Conservation (phyloP, 2,797 vertebrate genomes). For the Amblyraja radiata region DNA sequence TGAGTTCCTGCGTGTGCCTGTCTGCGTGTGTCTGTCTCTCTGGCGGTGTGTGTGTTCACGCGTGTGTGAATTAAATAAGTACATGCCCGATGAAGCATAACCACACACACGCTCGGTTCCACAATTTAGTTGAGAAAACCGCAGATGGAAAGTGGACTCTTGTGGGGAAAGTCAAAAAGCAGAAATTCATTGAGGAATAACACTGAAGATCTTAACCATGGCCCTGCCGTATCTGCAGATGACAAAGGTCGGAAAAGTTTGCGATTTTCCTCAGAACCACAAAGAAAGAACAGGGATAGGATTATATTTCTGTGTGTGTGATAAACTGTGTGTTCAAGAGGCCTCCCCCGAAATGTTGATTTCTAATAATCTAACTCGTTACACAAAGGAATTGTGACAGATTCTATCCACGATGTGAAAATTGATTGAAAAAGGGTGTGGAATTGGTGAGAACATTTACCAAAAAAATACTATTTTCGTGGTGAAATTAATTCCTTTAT, state of each 20-base stretch:
- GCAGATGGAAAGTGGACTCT: not conserved
- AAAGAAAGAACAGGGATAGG: not conserved
- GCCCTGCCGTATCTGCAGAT: not conserved
- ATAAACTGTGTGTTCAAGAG: not conserved
- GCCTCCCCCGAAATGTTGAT: not conserved
- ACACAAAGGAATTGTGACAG: not conserved
- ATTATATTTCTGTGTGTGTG: not conserved
- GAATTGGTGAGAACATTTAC: slow-evolving; percentile 4
- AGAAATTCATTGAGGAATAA: not conserved
- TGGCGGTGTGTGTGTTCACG: too few species aligned
- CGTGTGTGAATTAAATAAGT: not conserved
- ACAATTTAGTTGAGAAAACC: not conserved
- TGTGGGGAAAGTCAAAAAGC: not conserved
- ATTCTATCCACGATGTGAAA: slow-evolving; percentile 9
- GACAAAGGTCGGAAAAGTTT: not conserved
- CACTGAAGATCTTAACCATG: not conserved
- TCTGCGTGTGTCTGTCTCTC: too few species aligned
- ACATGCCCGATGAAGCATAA: not conserved
- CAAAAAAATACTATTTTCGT: not conserved
- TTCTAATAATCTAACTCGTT: not conserved
- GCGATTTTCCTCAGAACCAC: not conserved
- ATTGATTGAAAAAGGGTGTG: slow-evolving; percentile 10
- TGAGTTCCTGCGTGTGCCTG: too few species aligned
- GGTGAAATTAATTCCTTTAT: slow-evolving; percentile 16
- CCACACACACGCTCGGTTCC: not conserved